A percentile compares a stretch with the other conserved stretches of the same genome.
phyloP scores from a whole-genome alignment of 2,797 vertebrate genomes.

The Strix occidentalis region DNA sequence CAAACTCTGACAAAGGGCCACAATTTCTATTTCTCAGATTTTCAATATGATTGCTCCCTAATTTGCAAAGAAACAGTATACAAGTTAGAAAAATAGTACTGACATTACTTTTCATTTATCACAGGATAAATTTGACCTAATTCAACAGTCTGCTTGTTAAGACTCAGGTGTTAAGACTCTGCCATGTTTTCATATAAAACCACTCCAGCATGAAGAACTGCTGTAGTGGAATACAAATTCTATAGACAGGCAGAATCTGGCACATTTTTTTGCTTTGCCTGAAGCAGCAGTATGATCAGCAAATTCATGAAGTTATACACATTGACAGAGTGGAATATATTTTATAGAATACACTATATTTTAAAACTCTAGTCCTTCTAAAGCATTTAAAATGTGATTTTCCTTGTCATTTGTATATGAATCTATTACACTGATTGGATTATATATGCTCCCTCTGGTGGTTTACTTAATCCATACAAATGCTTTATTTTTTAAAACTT shows the following conservation, averaged over 20 bases:
- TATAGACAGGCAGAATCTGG: neutral
- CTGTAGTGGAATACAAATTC: neutral
- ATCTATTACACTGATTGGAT: conserved; percentile 11
- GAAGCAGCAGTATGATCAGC: neutral
- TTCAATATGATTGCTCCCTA: neutral
- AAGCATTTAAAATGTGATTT: conserved; percentile 28
- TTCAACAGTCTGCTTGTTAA: neutral
- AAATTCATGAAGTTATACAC: neutral
- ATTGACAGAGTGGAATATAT: neutral
- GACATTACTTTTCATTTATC: neutral
- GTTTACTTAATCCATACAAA: conserved; percentile 16
- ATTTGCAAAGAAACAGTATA: neutral
- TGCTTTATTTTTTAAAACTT: neutral
- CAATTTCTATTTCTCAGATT: neutral
- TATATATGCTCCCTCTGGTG: conserved; percentile 52
- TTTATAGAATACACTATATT: neutral
- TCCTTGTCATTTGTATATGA: neutral
- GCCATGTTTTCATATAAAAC: neutral
- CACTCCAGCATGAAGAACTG: neutral
- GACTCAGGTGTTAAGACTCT: neutral
- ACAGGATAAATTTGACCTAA: neutral
- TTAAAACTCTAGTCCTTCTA: neutral
- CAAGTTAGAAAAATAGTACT: neutral
- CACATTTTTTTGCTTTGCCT: neutral
- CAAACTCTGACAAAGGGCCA: neutral